Conservation (phyloP, 2,888 invertebrate species). For the Netelia virgata region DNA sequence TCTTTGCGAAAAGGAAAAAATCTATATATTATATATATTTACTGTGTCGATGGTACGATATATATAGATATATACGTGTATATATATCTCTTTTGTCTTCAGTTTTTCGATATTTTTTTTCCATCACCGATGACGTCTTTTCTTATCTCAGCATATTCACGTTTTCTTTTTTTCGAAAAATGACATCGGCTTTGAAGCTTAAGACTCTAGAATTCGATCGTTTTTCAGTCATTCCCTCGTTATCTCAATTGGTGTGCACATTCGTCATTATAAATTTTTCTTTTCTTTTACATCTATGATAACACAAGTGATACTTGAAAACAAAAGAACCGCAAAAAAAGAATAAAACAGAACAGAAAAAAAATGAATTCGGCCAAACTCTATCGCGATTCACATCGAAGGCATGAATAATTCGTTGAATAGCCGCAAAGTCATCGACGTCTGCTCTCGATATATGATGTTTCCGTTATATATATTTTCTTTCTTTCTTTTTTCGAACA, state of each 20-base stretch:
- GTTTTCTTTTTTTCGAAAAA: constrained; percentile 47
- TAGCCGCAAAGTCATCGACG: constrained; percentile 68
- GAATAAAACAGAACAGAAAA: constrained; percentile 5
- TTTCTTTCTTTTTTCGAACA: neutral
- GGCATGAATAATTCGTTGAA: constrained; percentile 78
- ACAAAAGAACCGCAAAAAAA: neutral
- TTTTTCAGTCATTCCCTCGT: constrained; percentile 49
- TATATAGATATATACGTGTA: too few relatives aligned
- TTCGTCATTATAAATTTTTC: constrained; percentile 19
- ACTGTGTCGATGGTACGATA: too few relatives aligned
- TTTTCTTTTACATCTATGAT: neutral
- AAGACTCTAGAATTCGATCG: constrained; percentile 55
- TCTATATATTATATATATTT: too few relatives aligned
- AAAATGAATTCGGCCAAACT: constrained; percentile 6
- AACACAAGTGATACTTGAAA: neutral
- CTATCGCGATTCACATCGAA: constrained; percentile 70
- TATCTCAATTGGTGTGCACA: constrained; percentile 32
- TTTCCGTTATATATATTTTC: neutral
- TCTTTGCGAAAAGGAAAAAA: neutral
- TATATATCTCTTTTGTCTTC: neutral
- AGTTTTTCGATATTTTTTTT: neutral
- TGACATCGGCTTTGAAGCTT: constrained; percentile 52
- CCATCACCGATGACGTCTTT: neutral
- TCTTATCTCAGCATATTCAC: neutral
- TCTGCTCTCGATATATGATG: constrained; percentile 39